Evolutionary conservation across 2,888 invertebrate genomes (phyloP), one percentile per base, ranked within the genome.

Genomic region (Barypeithes pellucidus): DNA sequence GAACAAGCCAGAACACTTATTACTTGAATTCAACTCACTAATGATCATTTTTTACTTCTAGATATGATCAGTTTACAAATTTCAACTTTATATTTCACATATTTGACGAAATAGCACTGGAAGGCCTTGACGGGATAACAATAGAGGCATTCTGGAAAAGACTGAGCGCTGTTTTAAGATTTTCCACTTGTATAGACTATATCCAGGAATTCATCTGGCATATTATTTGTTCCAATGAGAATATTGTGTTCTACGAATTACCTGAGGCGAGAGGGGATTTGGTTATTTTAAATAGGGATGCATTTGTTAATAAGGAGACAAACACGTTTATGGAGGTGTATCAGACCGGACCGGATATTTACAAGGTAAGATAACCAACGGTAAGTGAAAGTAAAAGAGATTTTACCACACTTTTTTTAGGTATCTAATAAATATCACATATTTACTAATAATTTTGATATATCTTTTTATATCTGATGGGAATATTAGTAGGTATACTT

Each of bases 61-160:
- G 75, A 12, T 70, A 62, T 67, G 62, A 70, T 12, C 73, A 77
- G 29, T 78, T 76, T 20, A 78, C 75, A 52, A 75, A 77, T 50
- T 76, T 70, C 41, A 81, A 82, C 75, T 76, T 82, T 50, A 73
- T 77, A 33, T 82, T 77, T 72, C 77, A 76, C 16, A 80, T 91
- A 24, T 82, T 91, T 22, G 94, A 95, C 81, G 95, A 95, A 88
- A 90, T 95, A 77, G 91, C 92, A 3, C 87, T 95, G 9, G 95
- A 95, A 86, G 95, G 95, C 0, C 86, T 95, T 41, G 94, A 95
- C 85, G 95, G 95, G 74, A 92, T 93, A 73, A 92, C 93, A 0
- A 79, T 92, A 36, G 89, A 92, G 86, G 76, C 82, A 88, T 85
- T 95, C 75, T 94, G 93, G 93, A 84, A 88, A 67, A 87, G 94